Conservation (phyloP, 2,113 vertebrate species). For the Dermatemys mawii region DNA sequence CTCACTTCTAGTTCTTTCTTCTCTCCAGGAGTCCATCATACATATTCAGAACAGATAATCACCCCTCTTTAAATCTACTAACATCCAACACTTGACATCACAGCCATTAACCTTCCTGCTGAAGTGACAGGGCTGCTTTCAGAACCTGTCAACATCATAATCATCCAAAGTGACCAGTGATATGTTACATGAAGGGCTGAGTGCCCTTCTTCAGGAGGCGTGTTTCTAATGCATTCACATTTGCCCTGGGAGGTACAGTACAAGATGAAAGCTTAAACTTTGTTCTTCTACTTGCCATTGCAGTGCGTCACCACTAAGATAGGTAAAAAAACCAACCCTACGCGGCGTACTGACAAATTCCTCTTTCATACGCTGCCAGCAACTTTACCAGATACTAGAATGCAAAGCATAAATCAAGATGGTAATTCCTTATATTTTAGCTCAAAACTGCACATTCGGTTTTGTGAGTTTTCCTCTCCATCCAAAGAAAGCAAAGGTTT, state of each 20-base stretch:
- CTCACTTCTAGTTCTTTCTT: background rate
- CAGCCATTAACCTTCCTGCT: background rate
- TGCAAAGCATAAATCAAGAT: background rate
- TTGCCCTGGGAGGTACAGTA: background rate
- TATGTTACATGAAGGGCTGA: background rate
- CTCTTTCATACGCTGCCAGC: background rate
- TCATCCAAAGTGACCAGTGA: background rate
- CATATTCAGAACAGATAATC: background rate
- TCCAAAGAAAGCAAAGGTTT: background rate
- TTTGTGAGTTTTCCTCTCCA: background rate
- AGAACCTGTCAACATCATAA: background rate
- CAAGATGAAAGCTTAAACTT: background rate
- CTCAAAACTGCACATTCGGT: background rate
- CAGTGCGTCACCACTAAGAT: background rate
- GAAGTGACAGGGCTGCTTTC: background rate
- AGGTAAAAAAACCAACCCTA: background rate
- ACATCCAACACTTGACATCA: background rate
- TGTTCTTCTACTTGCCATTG: background rate
- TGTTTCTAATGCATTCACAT: background rate
- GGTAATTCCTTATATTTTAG: background rate
- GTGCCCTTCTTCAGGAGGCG: background rate
- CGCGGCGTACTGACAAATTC: background rate
- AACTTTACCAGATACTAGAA: background rate
- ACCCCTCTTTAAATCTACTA: background rate
- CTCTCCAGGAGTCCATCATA: background rate